Conservation (phyloP, 2,888 invertebrate species). For the Andrena minutula region DNA sequence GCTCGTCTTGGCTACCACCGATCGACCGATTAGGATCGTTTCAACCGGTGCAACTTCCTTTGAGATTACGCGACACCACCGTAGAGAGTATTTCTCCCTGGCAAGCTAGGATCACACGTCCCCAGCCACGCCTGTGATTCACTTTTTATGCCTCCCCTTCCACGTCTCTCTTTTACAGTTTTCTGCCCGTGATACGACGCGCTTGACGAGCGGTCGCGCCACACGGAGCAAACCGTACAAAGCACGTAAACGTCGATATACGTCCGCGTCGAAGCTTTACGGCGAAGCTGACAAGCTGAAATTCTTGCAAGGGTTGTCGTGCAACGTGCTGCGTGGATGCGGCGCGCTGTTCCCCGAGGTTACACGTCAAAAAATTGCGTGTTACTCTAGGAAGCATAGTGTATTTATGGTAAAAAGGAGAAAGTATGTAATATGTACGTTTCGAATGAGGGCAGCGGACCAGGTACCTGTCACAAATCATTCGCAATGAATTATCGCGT, state of each 20-base stretch:
- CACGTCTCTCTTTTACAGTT: conserved; percentile 33
- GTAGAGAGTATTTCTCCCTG: neutral
- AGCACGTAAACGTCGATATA: conserved; percentile 49
- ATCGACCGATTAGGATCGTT: too few relatives aligned
- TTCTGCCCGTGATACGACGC: conserved; percentile 29
- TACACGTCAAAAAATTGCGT: neutral
- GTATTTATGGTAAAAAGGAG: neutral
- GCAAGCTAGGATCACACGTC: neutral
- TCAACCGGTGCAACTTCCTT: too few relatives aligned
- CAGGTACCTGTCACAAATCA: conserved; percentile 24
- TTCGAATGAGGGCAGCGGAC: neutral
- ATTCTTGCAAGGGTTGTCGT: conserved; percentile 34
- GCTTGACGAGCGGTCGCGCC: conserved; percentile 18
- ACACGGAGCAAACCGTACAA: conserved; percentile 49
- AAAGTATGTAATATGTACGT: neutral
- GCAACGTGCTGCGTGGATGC: conserved; percentile 40
- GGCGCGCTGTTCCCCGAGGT: neutral
- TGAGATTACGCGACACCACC: neutral
- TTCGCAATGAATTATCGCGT: conserved; percentile 5
- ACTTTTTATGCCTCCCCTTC: conserved; percentile 2
- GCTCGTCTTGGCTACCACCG: too few relatives aligned
- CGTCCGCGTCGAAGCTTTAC: conserved; percentile 54
- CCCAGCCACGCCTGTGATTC: conserved; percentile 10
- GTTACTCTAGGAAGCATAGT: neutral
- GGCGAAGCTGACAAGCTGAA: conserved; percentile 29